Evolutionary conservation across 2,888 invertebrate genomes (phyloP).

Genomic region (Cantharis rustica): DNA sequence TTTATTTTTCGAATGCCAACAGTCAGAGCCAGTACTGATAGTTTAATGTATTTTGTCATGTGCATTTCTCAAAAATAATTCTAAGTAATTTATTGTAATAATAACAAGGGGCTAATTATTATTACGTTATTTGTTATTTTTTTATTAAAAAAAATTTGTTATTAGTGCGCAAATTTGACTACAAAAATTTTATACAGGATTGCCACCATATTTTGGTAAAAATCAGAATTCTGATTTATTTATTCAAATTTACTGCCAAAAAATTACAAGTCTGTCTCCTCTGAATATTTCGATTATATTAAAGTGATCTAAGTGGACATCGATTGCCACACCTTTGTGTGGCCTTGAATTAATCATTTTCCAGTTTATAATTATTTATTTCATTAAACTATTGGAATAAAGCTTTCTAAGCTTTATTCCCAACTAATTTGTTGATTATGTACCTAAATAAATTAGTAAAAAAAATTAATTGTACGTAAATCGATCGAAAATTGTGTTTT

Average conservation of each 20-base stretch:
- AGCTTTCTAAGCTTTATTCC: neutral
- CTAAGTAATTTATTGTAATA: neutral
- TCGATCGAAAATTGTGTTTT: slow-evolving; percentile 21
- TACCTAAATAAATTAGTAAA: slow-evolving; percentile 8
- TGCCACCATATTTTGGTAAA: neutral
- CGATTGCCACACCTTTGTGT: neutral
- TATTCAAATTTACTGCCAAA: neutral
- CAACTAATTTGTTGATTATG: slow-evolving; percentile 6
- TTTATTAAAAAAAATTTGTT: neutral
- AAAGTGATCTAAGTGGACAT: neutral
- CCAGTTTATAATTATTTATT: neutral
- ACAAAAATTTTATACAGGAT: neutral
- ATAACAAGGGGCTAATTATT: neutral
- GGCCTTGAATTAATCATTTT: neutral
- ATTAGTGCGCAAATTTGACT: neutral
- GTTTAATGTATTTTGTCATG: neutral
- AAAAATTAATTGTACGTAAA: slow-evolving; percentile 20
- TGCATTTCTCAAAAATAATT: neutral
- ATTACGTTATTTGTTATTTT: neutral
- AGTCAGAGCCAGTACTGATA: slow-evolving; percentile 1
- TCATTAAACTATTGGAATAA: neutral
- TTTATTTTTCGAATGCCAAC: neutral
- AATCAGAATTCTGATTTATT: neutral
- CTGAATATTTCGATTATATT: neutral
- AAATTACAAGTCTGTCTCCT: neutral